A percentile compares a stretch with the other conserved stretches of the same genome.
Conservation (phyloP, 1,140 invertebrate species). For the Glossosoma conforme region DNA sequence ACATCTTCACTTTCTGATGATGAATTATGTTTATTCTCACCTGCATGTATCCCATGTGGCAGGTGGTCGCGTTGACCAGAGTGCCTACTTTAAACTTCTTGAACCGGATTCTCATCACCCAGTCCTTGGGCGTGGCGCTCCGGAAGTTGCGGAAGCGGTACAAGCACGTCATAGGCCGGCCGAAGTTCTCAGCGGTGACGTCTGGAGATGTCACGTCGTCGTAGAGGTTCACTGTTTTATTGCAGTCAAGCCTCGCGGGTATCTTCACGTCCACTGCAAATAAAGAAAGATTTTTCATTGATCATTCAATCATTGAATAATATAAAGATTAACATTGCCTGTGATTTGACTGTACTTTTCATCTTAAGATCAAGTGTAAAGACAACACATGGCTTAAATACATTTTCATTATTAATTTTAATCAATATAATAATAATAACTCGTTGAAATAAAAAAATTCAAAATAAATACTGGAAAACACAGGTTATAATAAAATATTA, state of each 20-base stretch:
- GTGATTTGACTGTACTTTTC: too few species aligned
- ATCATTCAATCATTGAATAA: neutral
- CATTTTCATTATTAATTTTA: too few species aligned
- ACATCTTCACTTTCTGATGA: too few species aligned
- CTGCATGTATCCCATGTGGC: constrained; percentile 82
- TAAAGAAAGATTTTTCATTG: constrained; percentile 1
- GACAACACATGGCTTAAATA: too few species aligned
- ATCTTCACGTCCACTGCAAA: constrained; percentile 56
- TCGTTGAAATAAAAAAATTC: too few species aligned
- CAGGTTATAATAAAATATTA: too few species aligned
- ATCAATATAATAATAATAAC: too few species aligned
- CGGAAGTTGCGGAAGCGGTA: constrained; percentile 82
- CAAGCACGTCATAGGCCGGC: constrained; percentile 79
- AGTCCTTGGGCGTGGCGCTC: constrained; percentile 77
- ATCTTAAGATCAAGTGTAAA: too few species aligned
- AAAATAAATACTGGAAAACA: too few species aligned
- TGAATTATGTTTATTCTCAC: constrained; percentile 46
- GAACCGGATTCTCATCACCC: constrained; percentile 83
- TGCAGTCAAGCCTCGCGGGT: constrained; percentile 82
- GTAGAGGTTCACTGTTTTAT: constrained; percentile 88
- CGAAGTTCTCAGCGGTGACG: constrained; percentile 73
- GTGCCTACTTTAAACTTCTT: constrained; percentile 89
- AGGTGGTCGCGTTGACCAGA: constrained; percentile 78
- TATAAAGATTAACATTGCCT: too few species aligned
- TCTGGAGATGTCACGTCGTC: constrained; percentile 83